Conservation (phyloP, 2,113 vertebrate species). For the Globicephala melas region DNA sequence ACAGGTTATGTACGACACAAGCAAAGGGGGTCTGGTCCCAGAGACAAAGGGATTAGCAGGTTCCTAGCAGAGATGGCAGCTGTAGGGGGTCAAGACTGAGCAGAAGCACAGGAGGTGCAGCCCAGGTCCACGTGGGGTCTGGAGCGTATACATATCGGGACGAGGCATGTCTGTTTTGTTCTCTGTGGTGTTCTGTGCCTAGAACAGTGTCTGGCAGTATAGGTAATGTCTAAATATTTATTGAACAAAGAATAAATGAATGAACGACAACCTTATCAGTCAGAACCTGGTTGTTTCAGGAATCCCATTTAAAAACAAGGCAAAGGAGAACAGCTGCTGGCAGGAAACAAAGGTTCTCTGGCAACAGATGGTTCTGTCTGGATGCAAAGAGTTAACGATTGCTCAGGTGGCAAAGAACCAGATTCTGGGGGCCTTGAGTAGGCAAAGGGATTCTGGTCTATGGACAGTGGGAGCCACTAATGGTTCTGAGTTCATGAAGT, state of each 20-base stretch:
- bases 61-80: background rate
- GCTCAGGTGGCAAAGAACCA: background rate
- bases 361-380: background rate
- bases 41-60: background rate
- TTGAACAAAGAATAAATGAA: background rate
- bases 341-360: background rate
- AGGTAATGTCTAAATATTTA: background rate
- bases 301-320: slow-evolving; percentile 31
- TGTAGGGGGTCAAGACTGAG: background rate
- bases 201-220: background rate
- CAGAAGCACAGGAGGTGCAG: background rate
- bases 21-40: background rate
- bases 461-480: background rate
- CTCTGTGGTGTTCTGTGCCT: background rate
- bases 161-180: background rate
- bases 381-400: background rate
- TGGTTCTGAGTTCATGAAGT: background rate
- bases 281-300: slow-evolving; percentile 3
- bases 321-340: background rate
- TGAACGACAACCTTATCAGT: background rate
- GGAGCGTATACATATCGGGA: background rate
- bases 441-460: background rate
- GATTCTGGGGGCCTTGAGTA: background rate
- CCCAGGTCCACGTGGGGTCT: background rate
- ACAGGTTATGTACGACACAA: background rate